phyloP scores from a whole-genome alignment of 2,797 vertebrate species.

The Discoglossus pictus region DNA sequence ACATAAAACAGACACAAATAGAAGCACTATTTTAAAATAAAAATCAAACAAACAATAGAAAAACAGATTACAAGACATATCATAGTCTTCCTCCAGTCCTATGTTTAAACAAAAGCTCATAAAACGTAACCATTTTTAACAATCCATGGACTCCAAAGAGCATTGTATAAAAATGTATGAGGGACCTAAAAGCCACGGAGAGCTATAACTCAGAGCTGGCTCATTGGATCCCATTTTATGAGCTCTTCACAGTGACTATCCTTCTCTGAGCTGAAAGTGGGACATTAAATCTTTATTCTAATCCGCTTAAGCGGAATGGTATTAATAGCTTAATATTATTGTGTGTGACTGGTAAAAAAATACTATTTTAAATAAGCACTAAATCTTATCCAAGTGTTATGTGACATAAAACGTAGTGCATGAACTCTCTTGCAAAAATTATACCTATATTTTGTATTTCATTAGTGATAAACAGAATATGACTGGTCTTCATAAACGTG shows the following conservation, averaged over 20 bases:
- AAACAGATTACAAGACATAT: too few relatives aligned
- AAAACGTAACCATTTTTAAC: conserved; percentile 61
- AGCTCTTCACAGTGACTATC: conserved; percentile 62
- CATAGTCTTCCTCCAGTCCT: conserved; percentile 22
- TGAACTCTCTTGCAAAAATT: conserved; percentile 25
- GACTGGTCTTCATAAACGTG: too few relatives aligned
- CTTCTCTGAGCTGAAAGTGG: conserved; percentile 63
- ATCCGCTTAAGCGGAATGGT: conserved; percentile 69
- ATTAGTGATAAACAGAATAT: conserved; percentile 6
- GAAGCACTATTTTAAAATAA: too few relatives aligned
- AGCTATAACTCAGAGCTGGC: conserved; percentile 67
- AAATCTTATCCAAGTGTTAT: conserved; percentile 55
- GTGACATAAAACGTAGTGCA: conserved; percentile 29
- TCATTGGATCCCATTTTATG: conserved; percentile 73
- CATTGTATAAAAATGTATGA: conserved; percentile 72
- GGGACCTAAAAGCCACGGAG: conserved; percentile 65
- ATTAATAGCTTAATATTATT: conserved; percentile 71
- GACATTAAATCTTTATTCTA: conserved; percentile 74
- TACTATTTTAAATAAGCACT: conserved; percentile 66
- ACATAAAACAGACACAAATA: too few relatives aligned
- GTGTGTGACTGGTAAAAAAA: conserved; percentile 70
- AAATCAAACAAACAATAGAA: too few relatives aligned
- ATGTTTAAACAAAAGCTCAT: conserved; percentile 54
- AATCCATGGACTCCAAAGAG: conserved; percentile 64
- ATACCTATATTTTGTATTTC: conserved; percentile 4